A percentile compares a stretch with the other conserved stretches of the same genome.
phyloP scores from a whole-genome alignment of 2,113 vertebrate species.

The Cygnus buccinator region DNA sequence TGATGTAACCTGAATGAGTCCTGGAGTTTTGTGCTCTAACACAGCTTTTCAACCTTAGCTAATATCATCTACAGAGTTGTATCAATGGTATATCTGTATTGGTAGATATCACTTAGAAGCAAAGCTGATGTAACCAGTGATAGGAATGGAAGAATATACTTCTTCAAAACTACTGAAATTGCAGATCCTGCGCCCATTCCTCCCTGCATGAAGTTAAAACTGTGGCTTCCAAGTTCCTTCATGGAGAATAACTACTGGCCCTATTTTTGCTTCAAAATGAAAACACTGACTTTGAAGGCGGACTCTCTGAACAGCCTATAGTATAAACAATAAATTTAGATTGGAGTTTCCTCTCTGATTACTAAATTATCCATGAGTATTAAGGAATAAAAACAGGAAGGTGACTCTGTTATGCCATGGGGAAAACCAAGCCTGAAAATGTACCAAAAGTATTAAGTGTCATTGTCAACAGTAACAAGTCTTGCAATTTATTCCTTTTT shows the following conservation, averaged over 20 bases:
- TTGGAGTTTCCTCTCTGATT: neutral
- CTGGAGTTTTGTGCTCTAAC: neutral
- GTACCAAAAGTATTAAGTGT: neutral
- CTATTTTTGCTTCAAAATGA: conserved; percentile 28
- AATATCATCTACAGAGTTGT: neutral
- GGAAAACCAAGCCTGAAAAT: neutral
- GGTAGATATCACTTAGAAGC: neutral
- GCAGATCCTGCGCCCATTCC: neutral
- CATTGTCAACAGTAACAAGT: neutral
- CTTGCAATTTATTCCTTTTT: neutral
- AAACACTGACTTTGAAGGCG: conserved; percentile 22
- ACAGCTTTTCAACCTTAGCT: neutral
- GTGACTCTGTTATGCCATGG: neutral
- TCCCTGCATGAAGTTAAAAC: neutral
- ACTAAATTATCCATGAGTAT: neutral
- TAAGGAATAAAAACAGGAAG: neutral
- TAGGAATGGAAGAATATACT: neutral
- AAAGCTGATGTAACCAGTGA: neutral
- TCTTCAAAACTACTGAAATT: neutral
- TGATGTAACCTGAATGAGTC: neutral
- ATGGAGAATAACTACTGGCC: neutral
- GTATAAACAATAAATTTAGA: neutral
- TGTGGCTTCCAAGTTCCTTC: neutral
- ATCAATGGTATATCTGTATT: neutral
- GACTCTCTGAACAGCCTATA: neutral